Evolutionary conservation across 64 coral and sea anemone genomes (phyloP).

Genomic region (Porites lutea): DNA sequence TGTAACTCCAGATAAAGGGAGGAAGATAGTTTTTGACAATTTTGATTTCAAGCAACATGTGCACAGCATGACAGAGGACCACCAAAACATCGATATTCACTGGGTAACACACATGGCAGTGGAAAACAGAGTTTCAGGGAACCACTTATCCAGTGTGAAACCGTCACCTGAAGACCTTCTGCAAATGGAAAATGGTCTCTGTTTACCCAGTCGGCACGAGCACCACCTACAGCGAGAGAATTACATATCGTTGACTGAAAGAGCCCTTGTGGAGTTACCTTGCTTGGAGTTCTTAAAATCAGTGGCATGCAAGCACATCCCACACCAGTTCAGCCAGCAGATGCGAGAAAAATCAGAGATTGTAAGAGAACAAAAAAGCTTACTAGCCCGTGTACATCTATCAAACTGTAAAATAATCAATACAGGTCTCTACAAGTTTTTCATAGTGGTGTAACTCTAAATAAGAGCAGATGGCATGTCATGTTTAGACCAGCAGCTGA

Average conservation of each 20-base stretch:
- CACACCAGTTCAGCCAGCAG: constrained; percentile 27
- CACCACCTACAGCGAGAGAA: neutral
- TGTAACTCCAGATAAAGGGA: constrained; percentile 7
- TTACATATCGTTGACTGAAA: neutral
- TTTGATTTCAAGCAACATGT: constrained; percentile 58
- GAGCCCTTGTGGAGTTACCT: constrained; percentile 34
- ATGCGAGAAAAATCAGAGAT: constrained; percentile 33
- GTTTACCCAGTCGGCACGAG: neutral
- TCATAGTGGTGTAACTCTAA: no score
- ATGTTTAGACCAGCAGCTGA: no score
- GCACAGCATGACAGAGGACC: constrained; percentile 62
- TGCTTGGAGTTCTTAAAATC: constrained; percentile 30
- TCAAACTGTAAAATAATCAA: no score
- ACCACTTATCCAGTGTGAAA: constrained; percentile 9
- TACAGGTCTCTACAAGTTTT: no score
- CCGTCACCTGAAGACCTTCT: neutral
- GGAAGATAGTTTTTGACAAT: constrained; percentile 59
- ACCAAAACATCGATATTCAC: constrained; percentile 62
- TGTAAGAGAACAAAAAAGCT: no score
- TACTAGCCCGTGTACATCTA: no score
- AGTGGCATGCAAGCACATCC: constrained; percentile 31
- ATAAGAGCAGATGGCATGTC: no score
- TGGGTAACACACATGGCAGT: constrained; percentile 33
- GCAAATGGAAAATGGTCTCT: constrained; percentile 24
- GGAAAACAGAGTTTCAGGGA: constrained; percentile 46